These are phyloP conservation scores for Potorous gilbertii DNA, from an alignment of 2,797 vertebrate genomes.

Conservation along the genomic window DNA sequence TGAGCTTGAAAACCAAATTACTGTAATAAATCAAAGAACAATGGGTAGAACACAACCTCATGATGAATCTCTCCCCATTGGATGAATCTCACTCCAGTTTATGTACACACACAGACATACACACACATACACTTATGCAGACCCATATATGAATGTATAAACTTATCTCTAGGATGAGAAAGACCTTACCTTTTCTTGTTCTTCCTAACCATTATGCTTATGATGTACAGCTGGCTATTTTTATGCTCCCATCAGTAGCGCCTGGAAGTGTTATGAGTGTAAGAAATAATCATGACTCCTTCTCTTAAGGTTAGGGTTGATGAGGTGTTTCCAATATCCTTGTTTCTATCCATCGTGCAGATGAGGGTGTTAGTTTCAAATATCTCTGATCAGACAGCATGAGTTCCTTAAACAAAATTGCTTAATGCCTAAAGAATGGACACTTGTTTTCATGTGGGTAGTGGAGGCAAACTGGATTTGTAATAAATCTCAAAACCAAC, in stretches of 20 bases:
- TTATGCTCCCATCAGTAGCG: conserved; percentile 51
- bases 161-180: neutral
- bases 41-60: conserved; percentile 55
- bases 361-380: conserved; percentile 64
- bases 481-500: neutral
- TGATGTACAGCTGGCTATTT: conserved; percentile 68
- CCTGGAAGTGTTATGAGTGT: conserved; percentile 69
- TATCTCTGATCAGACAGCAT: conserved; percentile 53
- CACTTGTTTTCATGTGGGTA: neutral
- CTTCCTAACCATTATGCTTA: conserved; percentile 51
- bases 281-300: conserved; percentile 60
- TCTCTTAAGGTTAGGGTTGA: conserved; percentile 71
- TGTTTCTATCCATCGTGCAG: conserved; percentile 76
- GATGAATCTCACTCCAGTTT: conserved; percentile 70
- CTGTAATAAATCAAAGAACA: conserved; percentile 69
- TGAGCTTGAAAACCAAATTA: conserved; percentile 64
- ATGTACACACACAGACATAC: conserved; percentile 14
- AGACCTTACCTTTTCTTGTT: conserved; percentile 47
- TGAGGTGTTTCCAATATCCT: conserved; percentile 64
- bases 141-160: neutral
- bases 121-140: neutral
- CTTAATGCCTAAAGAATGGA: conserved; percentile 34
- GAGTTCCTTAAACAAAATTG: conserved; percentile 50
- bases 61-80: conserved; percentile 66
- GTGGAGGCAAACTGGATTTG: conserved; percentile 6